Evolutionary conservation across 2,113 vertebrate species (phyloP), one percentile per base, ranked within the genome.

Genomic region (Pelecanoides urinatrix): DNA sequence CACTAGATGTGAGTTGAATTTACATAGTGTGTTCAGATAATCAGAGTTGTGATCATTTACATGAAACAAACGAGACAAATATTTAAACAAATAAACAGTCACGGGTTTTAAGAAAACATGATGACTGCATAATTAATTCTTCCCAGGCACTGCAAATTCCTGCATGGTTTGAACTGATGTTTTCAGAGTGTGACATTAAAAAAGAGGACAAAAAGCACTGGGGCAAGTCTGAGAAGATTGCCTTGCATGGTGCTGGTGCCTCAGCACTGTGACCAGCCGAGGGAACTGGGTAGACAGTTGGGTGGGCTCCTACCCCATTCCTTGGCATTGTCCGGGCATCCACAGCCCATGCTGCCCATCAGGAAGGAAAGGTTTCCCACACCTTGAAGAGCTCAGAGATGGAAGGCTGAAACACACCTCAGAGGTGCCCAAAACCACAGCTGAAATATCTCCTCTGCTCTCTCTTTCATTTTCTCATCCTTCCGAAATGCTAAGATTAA

Each of bases 61-160:
- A 40, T 16, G 52, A 84, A 93, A 90, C 67, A 70, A 94, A 86
- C 1, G 13, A 93, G 75, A 86, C 85, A 90, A 92, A 91, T 86
- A 77, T 80, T 93, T 83, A 88, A 92, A 91, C 81, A 92, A 96
- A 94, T 62, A 88, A 86, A 68, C 70, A 94, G 36, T 16, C 65
- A 36, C 7, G 59, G 80, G 58, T 36, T 92, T 49, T 68, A 36
- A 47, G 71, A 52, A 88, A 89, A 58, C 49, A 42, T 19, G n/a
- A 36, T 10, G 44, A 65, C 23, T 86, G 72, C 22, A 61, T 65
- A 81, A 96, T 87, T 75, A 81, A 75, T 81, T 72, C 80, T 65
- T 66, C 38, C 22, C 85, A 90, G 50, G 50, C 53, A n/a, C 19
- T 49, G 52, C 0, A 5, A 55, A 66, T 52, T 42, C 61, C 44